Evolutionary conservation across 2,113 vertebrate genomes (phyloP), one percentile per base, ranked within the genome.

Genomic region (Anarhynchus alexandrinus): DNA sequence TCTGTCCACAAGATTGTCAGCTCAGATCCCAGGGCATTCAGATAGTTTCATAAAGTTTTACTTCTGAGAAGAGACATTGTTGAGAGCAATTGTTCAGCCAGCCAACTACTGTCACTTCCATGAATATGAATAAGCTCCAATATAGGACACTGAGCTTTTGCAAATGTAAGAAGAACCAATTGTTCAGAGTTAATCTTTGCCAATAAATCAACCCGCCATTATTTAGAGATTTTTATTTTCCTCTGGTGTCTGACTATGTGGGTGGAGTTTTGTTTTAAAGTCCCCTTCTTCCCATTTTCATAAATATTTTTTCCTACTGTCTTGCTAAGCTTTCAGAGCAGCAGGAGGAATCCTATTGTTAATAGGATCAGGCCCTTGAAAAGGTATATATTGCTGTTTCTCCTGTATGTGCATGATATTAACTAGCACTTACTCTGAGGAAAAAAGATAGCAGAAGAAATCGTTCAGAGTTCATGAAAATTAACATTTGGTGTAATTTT

Each of bases 121-220:
- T 92, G 83, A 96, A 96, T 94, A 93, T 89, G 90, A 97, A 96
- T 95, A 92, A 97, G 92, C 58, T 94, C 76, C 72, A 90, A 91
- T 86, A 96, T 59, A 95, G 90, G 95, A 92, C 95, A 93, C 58
- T 5, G 40, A 96, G 72, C 55, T 95, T 97, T 85, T 87, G 45
- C 88, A 97, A 88, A 93, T 82, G 36, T n/a, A 93, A 71, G 85
- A 93, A 82, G 64, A 90, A 71, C 57, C 65, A 52, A 90, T 91
- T 71, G 70, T 78, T 95, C 67, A 16, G 57, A 81, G 73, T 86
- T 83, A 83, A 80, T 88, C 82, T 92, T 91, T 85, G 80, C 74
- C 92, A 95, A 85, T 80, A 94, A 92, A 94, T 62, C 79, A 93
- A 82, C 55, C 6, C 6, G 1, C 27, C 52, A 55, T 73, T 90